Evolutionary conservation across 2,797 vertebrate genomes (phyloP), one percentile per base, ranked within the genome.

Genomic region (Acomys russatus): DNA sequence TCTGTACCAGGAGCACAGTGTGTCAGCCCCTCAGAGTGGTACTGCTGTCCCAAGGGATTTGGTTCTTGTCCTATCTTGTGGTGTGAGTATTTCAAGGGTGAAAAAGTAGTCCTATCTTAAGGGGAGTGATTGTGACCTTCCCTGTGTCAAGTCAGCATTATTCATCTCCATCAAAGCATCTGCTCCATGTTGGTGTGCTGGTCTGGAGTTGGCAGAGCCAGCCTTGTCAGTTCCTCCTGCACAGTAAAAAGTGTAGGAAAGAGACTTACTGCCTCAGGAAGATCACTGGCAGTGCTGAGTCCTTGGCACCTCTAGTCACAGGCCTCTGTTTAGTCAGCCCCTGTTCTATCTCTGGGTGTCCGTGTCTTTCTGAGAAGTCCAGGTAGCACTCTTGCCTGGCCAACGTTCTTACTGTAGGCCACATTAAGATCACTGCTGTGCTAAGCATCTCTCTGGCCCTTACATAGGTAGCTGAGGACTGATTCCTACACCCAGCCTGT

Each of bases 291-390:
- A 35, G 25, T 33, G 2, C 7, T 33, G 30, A 6, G 9, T 22
- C n/a, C 18, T 2, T 38, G 2, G n/a, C n/a, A 30, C 12, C 7
- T 17, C 49, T n/a, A 49, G 30, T 73, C 73, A 64, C 35, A 64
- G 66, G 28, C 63, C 23, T 59, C 56, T 71, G 28, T 70, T 38
- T 7, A 11, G 33, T 79, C 49, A 22, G 11, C 23, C 71, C 6
- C 12, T 49, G 15, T 54, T 49, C 33, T 1, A 12, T 79, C 79
- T 59, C 77, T 3, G 0, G 78, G 38, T 22, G 49, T 79, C 79
- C 2, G 6, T 76, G 10, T 83, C 59, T 93, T 35, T 88, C 70
- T 89, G 68, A 89, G 59, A 93, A 91, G 28, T 61, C n/a, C 44
- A 1, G 2, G 17, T 56, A 25, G 23, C 71, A 85, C 63, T 80